Conservation (phyloP, 2,113 vertebrate genomes). For the Corythornis cristatus region DNA sequence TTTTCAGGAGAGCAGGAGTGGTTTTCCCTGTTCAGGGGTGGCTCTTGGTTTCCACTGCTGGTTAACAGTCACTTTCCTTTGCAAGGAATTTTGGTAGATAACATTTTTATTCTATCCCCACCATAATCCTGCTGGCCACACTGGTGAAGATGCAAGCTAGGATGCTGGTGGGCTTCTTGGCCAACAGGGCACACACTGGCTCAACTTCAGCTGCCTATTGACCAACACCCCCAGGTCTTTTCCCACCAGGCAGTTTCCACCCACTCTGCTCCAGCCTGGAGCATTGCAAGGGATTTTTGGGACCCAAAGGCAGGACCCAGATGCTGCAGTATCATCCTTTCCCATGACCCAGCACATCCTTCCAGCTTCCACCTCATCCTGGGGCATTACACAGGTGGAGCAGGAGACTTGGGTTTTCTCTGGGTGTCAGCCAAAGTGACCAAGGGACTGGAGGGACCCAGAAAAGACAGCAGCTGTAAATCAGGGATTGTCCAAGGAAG, state of each 20-base stretch:
- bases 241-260: too few relatives aligned
- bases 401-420: neutral
- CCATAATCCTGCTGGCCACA: too few relatives aligned
- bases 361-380: neutral
- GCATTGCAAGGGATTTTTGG: too few relatives aligned
- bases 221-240: too few relatives aligned
- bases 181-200: too few relatives aligned
- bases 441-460: neutral
- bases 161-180: too few relatives aligned
- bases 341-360: neutral
- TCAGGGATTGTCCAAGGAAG: neutral
- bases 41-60: neutral
- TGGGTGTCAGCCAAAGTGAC: neutral
- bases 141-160: too few relatives aligned
- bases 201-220: too few relatives aligned
- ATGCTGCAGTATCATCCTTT: neutral
- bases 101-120: neutral
- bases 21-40: neutral
- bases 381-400: neutral
- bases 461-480: neutral
- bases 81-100: neutral
- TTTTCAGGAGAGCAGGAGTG: neutral
- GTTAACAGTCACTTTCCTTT: neutral
- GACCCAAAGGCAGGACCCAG: neutral
- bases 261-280: too few relatives aligned